phyloP scores from a whole-genome alignment of 1,140 invertebrate genomes.

The Heterodera carotae region DNA sequence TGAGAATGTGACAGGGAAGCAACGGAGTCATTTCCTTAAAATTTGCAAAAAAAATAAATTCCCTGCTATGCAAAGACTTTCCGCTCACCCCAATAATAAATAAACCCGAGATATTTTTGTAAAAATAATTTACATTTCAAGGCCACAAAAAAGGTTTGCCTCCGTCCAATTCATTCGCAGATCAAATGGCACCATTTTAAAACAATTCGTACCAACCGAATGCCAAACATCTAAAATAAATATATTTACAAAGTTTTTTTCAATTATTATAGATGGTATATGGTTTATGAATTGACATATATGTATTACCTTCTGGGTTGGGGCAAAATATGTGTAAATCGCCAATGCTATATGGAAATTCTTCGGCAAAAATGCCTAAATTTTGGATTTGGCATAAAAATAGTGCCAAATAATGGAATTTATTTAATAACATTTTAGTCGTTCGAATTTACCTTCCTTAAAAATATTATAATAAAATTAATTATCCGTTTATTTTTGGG shows the following conservation, averaged over 20 bases:
- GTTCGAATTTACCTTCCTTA: too few relatives aligned
- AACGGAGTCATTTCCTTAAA: not conserved
- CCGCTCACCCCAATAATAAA: too few relatives aligned
- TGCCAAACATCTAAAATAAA: slow-evolving; percentile 20
- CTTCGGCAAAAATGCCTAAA: slow-evolving; percentile 18
- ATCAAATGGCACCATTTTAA: not conserved
- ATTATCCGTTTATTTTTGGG: too few relatives aligned
- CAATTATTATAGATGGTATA: too few relatives aligned
- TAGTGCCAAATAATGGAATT: not conserved
- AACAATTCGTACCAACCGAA: slow-evolving; percentile 15
- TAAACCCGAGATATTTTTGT: too few relatives aligned
- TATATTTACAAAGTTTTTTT: not conserved
- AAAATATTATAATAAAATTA: too few relatives aligned
- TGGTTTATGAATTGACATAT: too few relatives aligned
- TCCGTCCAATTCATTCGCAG: slow-evolving; percentile 16
- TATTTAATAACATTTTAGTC: not conserved
- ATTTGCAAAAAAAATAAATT: not conserved
- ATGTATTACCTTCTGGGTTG: slow-evolving; percentile 21
- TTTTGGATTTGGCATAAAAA: not conserved
- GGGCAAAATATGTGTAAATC: slow-evolving; percentile 27
- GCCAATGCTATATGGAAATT: slow-evolving; percentile 28
- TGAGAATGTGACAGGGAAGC: too few relatives aligned
- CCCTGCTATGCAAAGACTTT: too few relatives aligned
- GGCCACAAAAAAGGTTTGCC: slow-evolving; percentile 14
- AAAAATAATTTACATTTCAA: not conserved